Evolutionary conservation across 2,113 vertebrate genomes (phyloP).

Genomic region (Penelope pileata): DNA sequence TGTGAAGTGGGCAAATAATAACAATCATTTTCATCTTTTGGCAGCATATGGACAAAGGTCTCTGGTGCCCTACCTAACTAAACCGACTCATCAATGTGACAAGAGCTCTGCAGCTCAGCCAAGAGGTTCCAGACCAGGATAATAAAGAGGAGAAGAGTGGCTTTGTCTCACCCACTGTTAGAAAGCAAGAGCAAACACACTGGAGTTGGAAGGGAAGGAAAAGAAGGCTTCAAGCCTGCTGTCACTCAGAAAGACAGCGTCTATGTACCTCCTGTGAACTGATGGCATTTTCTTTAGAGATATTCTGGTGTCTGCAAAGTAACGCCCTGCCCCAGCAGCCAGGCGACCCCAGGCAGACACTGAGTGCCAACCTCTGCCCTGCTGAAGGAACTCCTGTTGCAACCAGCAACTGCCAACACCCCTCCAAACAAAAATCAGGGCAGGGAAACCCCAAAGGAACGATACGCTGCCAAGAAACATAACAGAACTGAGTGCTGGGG

Average conservation of each 20-base stretch:
- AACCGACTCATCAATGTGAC: neutral
- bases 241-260: neutral
- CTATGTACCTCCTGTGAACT: neutral
- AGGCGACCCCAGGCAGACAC: neutral
- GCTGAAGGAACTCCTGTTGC: accelerated
- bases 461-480: accelerated
- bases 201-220: neutral
- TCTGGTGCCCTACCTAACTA: neutral
- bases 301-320: neutral
- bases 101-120: neutral
- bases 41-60: neutral
- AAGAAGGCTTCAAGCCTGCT: neutral
- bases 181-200: neutral
- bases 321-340: neutral
- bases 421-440: neutral
- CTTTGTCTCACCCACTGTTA: neutral
- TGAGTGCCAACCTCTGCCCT: neutral
- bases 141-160: neutral
- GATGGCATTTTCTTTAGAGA: neutral
- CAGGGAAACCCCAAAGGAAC: neutral
- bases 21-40: slow-evolving; percentile 42
- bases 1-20: slow-evolving; percentile 4
- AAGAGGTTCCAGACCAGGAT: neutral
- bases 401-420: neutral
- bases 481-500: neutral